Evolutionary conservation across 1,140 invertebrate species (phyloP).

Genomic region (Drosophila grimshawi): DNA sequence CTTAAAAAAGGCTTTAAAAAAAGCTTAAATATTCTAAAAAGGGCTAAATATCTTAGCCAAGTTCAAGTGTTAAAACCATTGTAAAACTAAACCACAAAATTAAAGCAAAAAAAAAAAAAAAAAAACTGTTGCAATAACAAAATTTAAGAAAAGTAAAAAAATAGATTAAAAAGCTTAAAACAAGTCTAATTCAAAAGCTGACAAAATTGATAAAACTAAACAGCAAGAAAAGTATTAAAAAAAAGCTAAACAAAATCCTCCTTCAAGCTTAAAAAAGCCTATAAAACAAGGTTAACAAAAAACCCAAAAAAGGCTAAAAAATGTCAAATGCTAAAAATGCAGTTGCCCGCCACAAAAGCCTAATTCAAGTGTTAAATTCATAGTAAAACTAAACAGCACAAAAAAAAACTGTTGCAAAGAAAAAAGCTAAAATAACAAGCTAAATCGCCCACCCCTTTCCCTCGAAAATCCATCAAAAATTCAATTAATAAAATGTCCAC

Average conservation of each 20-base stretch:
- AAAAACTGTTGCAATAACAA: not conserved
- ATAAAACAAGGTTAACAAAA: slow-evolving; percentile 4
- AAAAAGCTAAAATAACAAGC: not conserved
- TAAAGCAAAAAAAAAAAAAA: slow-evolving; percentile 23
- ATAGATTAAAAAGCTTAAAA: too few relatives aligned
- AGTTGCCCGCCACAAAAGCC: slow-evolving; percentile 44
- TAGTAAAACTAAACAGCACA: slow-evolving; percentile 11
- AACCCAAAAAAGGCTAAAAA: slow-evolving; percentile 26
- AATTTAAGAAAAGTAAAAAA: too few relatives aligned
- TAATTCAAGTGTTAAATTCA: slow-evolving; percentile 48
- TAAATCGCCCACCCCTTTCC: not conserved
- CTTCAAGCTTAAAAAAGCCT: not conserved
- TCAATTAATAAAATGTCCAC: slow-evolving; percentile 90
- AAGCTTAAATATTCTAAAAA: too few relatives aligned
- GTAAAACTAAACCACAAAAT: not conserved
- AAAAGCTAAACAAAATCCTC: slow-evolving; percentile 39
- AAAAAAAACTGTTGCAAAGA: slow-evolving; percentile 4
- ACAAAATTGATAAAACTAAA: too few relatives aligned
- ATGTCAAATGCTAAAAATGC: slow-evolving; percentile 54
- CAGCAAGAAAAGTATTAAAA: not conserved
- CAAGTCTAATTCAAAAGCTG: too few relatives aligned
- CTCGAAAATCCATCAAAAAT: not conserved
- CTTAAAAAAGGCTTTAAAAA: too few relatives aligned
- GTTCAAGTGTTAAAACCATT: too few relatives aligned
- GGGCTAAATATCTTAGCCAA: too few relatives aligned